Conservation (phyloP, 2,797 vertebrate genomes). For the Manis javanica region DNA sequence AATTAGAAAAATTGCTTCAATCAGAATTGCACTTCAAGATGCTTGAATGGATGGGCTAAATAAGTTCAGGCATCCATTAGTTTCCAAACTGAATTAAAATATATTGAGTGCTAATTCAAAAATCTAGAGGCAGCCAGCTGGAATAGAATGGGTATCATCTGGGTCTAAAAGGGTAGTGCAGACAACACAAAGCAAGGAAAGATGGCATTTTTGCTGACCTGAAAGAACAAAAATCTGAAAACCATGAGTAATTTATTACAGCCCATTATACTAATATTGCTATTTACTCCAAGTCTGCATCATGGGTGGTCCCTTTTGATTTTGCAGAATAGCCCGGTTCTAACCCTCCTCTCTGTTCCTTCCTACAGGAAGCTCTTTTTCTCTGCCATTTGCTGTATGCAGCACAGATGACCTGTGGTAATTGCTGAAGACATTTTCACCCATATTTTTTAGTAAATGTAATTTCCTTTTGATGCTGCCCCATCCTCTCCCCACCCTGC, state of each 20-base stretch:
- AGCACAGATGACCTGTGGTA: conserved; percentile 69
- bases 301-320: conserved; percentile 54
- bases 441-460: conserved; percentile 57
- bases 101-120: conserved; percentile 76
- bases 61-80: conserved; percentile 78
- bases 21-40: conserved; percentile 78
- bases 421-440: conserved; percentile 75
- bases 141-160: conserved; percentile 63
- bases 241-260: conserved; percentile 69
- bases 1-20: conserved; percentile 79
- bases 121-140: conserved; percentile 72
- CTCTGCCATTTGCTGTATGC: conserved; percentile 69
- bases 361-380: conserved; percentile 50
- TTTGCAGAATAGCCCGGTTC: conserved; percentile 9
- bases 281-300: conserved; percentile 65
- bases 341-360: background rate
- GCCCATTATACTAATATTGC: conserved; percentile 74
- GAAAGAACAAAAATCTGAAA: conserved; percentile 68
- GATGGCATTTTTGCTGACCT: conserved; percentile 70
- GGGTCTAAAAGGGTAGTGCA: conserved; percentile 41
- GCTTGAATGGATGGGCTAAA: conserved; percentile 77
- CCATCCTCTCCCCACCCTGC: conserved; percentile 66
- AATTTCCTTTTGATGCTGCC: conserved; percentile 78
- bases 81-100: conserved; percentile 79
- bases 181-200: conserved; percentile 57